Evolutionary conservation across 2,888 invertebrate genomes (phyloP).

Genomic region (Galerucella pusilla): DNA sequence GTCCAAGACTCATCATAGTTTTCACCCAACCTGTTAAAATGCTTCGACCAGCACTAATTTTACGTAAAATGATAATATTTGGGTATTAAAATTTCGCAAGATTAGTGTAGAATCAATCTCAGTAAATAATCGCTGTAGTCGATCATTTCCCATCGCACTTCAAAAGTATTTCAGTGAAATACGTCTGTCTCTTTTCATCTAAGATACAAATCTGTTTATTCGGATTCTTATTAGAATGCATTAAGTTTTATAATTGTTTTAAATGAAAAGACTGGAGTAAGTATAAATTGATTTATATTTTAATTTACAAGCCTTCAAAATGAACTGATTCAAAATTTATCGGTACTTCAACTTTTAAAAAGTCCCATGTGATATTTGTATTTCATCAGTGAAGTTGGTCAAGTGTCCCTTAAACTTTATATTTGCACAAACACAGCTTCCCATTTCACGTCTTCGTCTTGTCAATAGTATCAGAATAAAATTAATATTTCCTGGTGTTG

Average conservation of each 20-base stretch:
- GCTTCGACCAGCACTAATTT: not conserved
- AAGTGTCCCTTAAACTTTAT: not conserved
- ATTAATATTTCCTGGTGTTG: too few relatives aligned
- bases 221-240: not conserved
- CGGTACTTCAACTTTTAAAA: not conserved
- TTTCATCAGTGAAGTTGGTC: not conserved
- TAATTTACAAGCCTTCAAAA: not conserved
- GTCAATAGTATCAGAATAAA: too few relatives aligned
- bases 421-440: not conserved
- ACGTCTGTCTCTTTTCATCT: slow-evolving; percentile 27
- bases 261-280: not conserved
- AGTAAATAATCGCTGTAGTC: not conserved
- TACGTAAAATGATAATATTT: not conserved
- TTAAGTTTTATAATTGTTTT: not conserved
- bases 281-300: not conserved
- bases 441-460: too few relatives aligned
- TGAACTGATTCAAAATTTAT: not conserved
- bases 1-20: not conserved
- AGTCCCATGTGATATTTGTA: not conserved
- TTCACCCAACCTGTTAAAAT: too few relatives aligned
- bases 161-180: not conserved
- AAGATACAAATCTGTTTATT: not conserved
- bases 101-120: not conserved
- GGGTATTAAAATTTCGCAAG: not conserved
- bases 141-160: not conserved